Base-by-base conservation (phyloP, 1,140 invertebrate species). In the Bombus breviceps region DNA sequence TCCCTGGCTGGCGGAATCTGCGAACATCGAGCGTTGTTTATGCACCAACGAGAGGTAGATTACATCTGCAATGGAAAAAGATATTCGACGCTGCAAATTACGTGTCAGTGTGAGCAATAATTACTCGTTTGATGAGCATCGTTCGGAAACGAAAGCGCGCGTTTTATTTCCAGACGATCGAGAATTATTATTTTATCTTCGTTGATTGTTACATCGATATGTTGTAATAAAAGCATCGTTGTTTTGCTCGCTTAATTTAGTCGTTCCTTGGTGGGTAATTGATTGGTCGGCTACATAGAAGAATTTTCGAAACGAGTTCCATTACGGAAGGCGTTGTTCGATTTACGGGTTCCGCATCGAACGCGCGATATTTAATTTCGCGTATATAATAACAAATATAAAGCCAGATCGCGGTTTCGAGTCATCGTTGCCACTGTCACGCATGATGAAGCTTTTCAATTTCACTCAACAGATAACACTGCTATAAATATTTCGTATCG, bases 381-480 rank as follows among this genome's bases (percentile, higher is more conserved):
- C 18, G 47, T 59, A 34, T 83, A 78, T 78, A 83, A 78, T 83
- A 78, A 83, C 69, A 83, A 83, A 83, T 83, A 72, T 64, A 71
- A 77, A 64, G 4, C 28, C 37, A 5, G 75, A 62, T n/a, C 64
- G 59, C 59, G 41, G 43, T 77, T 57, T 69, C 81, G 28, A 47
- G 73, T 37, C 34, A 57, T 32, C 74, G 74, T 74, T 62, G 47
- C 81, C 73, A 69, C 32, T 68, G 83, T 72, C 83, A 37, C 53
- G 77, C 66, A 64, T 80, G 83, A 85, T 80, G 76, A 80, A 85
- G 83, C 83, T 80, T 85, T 85, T 85, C 83, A 85, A 85, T 85
- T 85, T 85, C 83, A 80, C 77, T 85, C 76, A 73, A 72, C 83
- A 64, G 83, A 85, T 80, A 85, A 85, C 83, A 34, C 68, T 32